Conservation (phyloP, 2,113 vertebrate species). For the Hippocampus zosterae region DNA sequence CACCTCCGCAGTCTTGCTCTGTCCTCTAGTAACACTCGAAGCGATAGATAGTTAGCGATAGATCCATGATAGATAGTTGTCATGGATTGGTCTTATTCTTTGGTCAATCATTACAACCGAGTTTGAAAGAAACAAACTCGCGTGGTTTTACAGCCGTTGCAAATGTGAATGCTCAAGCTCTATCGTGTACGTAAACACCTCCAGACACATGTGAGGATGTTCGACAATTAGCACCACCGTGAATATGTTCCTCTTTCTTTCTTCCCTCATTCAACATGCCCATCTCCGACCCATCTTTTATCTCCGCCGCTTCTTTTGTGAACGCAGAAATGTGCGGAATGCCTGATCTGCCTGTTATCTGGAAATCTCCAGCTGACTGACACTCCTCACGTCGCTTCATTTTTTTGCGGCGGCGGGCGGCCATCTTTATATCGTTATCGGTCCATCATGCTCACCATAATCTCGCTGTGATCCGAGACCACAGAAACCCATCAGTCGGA, state of each 20-base stretch:
- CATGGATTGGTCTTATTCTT: too few species aligned
- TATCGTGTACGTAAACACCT: background rate
- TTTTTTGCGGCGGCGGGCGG: slow-evolving; percentile 26
- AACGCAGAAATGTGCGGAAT: slow-evolving; percentile 62
- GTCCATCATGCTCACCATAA: background rate
- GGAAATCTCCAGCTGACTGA: slow-evolving; percentile 48
- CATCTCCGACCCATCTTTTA: slow-evolving; percentile 16
- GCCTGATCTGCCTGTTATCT: slow-evolving; percentile 44
- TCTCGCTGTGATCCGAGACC: slow-evolving; percentile 13
- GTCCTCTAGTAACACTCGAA: background rate
- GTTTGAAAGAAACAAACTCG: background rate
- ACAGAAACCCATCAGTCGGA: slow-evolving; percentile 40
- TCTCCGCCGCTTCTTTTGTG: slow-evolving; percentile 15
- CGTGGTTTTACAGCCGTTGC: background rate
- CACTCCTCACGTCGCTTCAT: slow-evolving; percentile 21
- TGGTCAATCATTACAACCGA: background rate
- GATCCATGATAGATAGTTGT: too few species aligned
- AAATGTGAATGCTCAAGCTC: background rate
- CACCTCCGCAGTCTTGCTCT: background rate
- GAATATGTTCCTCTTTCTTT: slow-evolving; percentile 21
- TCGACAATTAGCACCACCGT: slow-evolving; percentile 5
- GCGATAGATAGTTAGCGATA: too few species aligned
- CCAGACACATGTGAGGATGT: background rate
- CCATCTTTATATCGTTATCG: slow-evolving; percentile 27
- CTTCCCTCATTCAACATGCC: slow-evolving; percentile 40